phyloP scores from a whole-genome alignment of 2,113 vertebrate species.

The Calyptommatus sinebrachiatus region DNA sequence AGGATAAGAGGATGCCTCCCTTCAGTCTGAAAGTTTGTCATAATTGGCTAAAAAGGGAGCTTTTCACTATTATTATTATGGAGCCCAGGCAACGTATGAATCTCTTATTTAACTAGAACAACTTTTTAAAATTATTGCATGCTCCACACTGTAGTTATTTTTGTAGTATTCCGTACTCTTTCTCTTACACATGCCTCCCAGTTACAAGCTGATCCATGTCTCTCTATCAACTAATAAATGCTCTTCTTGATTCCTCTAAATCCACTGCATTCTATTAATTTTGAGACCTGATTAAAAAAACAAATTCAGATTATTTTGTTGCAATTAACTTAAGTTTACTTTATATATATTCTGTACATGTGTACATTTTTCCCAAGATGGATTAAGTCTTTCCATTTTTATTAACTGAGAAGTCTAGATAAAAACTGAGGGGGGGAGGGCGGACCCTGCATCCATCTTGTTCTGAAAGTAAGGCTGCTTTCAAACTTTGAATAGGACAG shows the following conservation, averaged over 20 bases:
- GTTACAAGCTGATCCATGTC: neutral
- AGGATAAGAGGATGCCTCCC: neutral
- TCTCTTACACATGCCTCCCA: neutral
- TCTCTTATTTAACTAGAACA: conserved; percentile 26
- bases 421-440: neutral
- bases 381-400: neutral
- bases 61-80: conserved; percentile 18
- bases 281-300: neutral
- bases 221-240: conserved; percentile 26
- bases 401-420: neutral
- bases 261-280: neutral
- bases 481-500: too few relatives aligned
- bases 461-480: neutral
- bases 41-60: conserved; percentile 1
- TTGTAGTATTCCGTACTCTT: conserved; percentile 12
- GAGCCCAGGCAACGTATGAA: conserved; percentile 1
- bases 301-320: neutral
- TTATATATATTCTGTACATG: neutral
- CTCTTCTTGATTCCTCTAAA: conserved; percentile 19
- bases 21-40: conserved; percentile 1
- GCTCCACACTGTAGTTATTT: conserved; percentile 18
- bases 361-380: neutral
- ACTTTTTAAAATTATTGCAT: conserved; percentile 20
- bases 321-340: neutral
- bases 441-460: too few relatives aligned